Evolutionary conservation across 2,888 invertebrate species (phyloP), one percentile per base, ranked within the genome.

Genomic region (Pterostichus niger): DNA sequence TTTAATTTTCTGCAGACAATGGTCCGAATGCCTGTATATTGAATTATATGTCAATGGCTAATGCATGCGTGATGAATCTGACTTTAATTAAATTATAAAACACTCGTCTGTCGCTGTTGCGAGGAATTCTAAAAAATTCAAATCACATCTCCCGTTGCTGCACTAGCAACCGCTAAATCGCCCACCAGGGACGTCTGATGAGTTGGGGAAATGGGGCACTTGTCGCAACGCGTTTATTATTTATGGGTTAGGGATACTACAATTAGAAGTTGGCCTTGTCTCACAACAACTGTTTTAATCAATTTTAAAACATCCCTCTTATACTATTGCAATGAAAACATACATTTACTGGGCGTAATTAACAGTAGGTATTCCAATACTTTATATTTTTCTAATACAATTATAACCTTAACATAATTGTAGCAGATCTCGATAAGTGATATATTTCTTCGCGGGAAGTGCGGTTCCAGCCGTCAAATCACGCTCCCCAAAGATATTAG

Each of bases 11-110:
- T 52, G 33, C 52, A 75, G 75, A 75, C 75, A 75, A 75, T 75
- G 52, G 52, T 77, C 35, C n/a, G 17, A 40, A 54, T n/a, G 4
- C 40, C 77, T 56, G 15, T 40, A 40, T 77, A 77, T 77, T 75
- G 49, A 75, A 75, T 75, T 75, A 75, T 75, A 75, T 75, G 75
- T 75, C 75, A 75, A 75, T 75, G 75, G 75, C 75, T 75, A 75
- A 75, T 52, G 75, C 75, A 75, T 75, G 75, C 75, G 75, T 75
- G 75, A 75, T 75, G 75, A 75, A 75, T 75, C 75, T 75, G 75
- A 75, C 75, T 75, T 75, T 75, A 75, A 75, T 75, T 75, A 49
- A 75, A 75, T 75, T 75, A 75, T 52, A 75, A 44, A 31, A 31
- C 75, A 52, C 49, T 13, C 44, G 71, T 15, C 71, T 9, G 46